Percentiles rank a stretch among this genome's conserved stretches.
Conservation (phyloP, 2,113 vertebrate species). For the Gobiocypris rarus region DNA sequence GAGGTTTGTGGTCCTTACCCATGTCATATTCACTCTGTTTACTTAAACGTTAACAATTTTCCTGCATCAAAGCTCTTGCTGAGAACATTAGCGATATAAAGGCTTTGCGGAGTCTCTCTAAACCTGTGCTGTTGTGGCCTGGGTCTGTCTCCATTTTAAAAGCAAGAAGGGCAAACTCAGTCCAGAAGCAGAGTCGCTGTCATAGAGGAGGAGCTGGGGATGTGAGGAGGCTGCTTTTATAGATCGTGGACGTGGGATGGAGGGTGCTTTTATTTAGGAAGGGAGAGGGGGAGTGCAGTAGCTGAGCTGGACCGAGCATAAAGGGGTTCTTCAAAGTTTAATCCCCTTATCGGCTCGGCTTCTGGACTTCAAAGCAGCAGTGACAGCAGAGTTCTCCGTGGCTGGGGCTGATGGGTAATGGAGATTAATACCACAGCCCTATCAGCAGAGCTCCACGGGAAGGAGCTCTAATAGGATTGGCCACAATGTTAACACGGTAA, state of each 20-base stretch:
- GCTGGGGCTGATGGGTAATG: conserved; percentile 48
- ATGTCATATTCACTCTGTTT: not conserved
- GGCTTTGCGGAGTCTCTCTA: not conserved
- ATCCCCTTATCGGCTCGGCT: conserved; percentile 46
- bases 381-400: conserved; percentile 14
- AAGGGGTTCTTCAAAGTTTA: conserved; percentile 51
- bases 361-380: conserved; percentile 47
- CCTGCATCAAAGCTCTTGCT: not conserved
- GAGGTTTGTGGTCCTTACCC: not conserved
- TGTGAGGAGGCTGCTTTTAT: conserved; percentile 13
- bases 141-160: conserved; percentile 26
- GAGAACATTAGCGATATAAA: not conserved
- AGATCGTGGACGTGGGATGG: not conserved
- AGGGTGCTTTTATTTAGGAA: conserved; percentile 80
- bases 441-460: conserved; percentile 25
- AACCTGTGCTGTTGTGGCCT: not conserved
- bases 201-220: not conserved
- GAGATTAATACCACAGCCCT: conserved; percentile 47
- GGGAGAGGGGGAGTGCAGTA: conserved; percentile 50
- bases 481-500: conserved; percentile 46
- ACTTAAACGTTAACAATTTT: not conserved
- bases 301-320: conserved; percentile 30
- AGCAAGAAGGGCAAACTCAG: not conserved
- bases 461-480: conserved; percentile 45
- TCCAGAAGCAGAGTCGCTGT: not conserved